Percentiles rank a stretch among this genome's conserved stretches.
phyloP scores from a whole-genome alignment of 2,113 vertebrate species.

The Menidia beryllina region DNA sequence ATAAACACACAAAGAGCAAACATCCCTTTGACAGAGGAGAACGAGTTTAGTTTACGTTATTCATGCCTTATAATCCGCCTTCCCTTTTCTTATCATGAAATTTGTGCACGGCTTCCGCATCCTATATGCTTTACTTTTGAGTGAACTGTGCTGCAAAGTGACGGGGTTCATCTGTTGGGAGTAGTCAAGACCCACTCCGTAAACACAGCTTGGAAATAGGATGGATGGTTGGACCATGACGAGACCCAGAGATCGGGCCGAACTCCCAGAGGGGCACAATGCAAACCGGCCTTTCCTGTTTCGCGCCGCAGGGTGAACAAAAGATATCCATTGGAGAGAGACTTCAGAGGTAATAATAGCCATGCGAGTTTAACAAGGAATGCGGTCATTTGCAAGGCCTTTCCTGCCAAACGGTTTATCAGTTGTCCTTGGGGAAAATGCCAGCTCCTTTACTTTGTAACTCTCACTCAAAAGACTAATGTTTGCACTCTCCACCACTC shows the following conservation, averaged over 20 bases:
- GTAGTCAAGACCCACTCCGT: constrained; percentile 2
- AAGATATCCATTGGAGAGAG: constrained; percentile 46
- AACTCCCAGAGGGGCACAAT: constrained; percentile 41
- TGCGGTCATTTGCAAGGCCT: constrained; percentile 72
- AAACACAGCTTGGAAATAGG: constrained; percentile 33
- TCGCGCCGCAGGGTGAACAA: constrained; percentile 42
- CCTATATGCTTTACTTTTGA: constrained; percentile 15
- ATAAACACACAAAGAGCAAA: constrained; percentile 48
- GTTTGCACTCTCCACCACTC: not conserved
- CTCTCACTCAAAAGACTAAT: not conserved
- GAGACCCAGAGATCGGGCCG: constrained; percentile 17
- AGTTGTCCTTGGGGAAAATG: constrained; percentile 63
- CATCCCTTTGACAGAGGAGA: constrained; percentile 24
- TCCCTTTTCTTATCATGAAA: constrained; percentile 38
- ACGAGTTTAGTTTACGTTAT: constrained; percentile 15
- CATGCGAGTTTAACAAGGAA: constrained; percentile 71
- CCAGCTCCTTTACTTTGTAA: constrained; percentile 40
- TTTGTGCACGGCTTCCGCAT: not conserved
- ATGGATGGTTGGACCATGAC: constrained; percentile 35
- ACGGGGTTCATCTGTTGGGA: constrained; percentile 14
- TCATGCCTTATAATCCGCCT: constrained; percentile 25
- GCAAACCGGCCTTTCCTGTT: constrained; percentile 61
- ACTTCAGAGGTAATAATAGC: constrained; percentile 70
- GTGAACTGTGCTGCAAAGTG: not conserved
- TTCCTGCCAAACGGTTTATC: constrained; percentile 78